These are phyloP conservation scores for Heliornis fulica DNA, from an alignment of 2,113 vertebrate genomes.

Conservation along the genomic window DNA sequence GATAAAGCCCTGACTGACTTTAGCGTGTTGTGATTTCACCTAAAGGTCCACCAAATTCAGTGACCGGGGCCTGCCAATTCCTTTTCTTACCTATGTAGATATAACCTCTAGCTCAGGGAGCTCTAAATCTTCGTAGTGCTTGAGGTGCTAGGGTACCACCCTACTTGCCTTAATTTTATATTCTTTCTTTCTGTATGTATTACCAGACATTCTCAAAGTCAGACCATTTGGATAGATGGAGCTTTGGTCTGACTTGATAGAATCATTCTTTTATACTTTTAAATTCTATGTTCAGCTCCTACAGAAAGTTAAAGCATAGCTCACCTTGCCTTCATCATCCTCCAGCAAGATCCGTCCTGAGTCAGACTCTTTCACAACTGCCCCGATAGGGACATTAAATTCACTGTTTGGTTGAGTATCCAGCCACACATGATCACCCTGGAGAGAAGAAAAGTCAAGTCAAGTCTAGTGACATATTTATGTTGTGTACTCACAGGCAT, in stretches of 20 bases:
- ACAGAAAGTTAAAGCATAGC: neutral
- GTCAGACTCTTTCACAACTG: conserved; percentile 82
- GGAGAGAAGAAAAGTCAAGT: neutral
- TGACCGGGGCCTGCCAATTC: neutral
- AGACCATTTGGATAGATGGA: neutral
- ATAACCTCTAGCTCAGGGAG: neutral
- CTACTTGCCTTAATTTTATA: neutral
- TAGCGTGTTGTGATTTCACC: neutral
- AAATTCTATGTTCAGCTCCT: neutral
- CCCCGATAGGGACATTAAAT: conserved; percentile 82
- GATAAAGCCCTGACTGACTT: neutral
- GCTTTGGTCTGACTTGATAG: neutral
- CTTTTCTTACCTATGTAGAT: neutral
- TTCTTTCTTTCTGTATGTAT: neutral
- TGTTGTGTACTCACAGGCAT: neutral
- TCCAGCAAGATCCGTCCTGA: conserved; percentile 83
- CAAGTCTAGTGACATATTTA: neutral
- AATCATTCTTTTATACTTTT: neutral
- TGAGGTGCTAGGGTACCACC: neutral
- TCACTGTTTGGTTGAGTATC: conserved; percentile 65
- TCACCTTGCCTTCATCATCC: conserved; percentile 96
- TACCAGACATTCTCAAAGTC: neutral
- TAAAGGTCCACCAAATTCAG: neutral
- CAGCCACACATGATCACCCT: conserved; percentile 97
- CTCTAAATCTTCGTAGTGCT: neutral